Conservation (phyloP, 2,113 vertebrate genomes). For the Ammodytes dubius region DNA sequence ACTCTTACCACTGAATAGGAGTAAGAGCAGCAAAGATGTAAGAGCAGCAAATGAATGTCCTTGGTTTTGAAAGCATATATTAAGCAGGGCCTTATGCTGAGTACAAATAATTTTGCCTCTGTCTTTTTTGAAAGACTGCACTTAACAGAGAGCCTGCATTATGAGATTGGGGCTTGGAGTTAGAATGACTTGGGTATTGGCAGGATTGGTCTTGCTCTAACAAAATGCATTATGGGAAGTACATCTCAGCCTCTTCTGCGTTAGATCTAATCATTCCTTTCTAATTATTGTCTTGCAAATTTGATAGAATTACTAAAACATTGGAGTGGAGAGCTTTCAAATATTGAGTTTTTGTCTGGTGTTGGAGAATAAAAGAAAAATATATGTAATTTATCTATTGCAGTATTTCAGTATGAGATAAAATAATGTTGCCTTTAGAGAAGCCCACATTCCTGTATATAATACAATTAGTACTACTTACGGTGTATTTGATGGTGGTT, state of each 20-base stretch:
- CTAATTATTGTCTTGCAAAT: not conserved
- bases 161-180: not conserved
- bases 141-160: not conserved
- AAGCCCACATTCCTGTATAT: not conserved
- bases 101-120: not conserved
- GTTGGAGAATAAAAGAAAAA: too few relatives aligned
- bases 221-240: not conserved
- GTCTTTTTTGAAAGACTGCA: not conserved
- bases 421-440: not conserved
- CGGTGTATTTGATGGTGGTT: not conserved
- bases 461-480: not conserved
- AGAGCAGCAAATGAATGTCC: not conserved
- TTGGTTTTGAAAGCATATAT: not conserved
- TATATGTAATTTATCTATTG: too few relatives aligned
- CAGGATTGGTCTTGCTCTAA: not conserved
- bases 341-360: not conserved
- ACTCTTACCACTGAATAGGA: too few relatives aligned
- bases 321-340: not conserved
- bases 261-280: not conserved
- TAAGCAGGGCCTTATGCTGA: not conserved
- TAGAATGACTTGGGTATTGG: not conserved
- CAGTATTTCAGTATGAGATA: not conserved
- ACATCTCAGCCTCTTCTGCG: not conserved
- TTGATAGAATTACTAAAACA: not conserved
- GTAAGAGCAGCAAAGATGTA: not conserved